Percentiles rank a stretch among this genome's conserved stretches.
phyloP scores from a whole-genome alignment of 2,113 vertebrate genomes.

The Hiodon alosoides region DNA sequence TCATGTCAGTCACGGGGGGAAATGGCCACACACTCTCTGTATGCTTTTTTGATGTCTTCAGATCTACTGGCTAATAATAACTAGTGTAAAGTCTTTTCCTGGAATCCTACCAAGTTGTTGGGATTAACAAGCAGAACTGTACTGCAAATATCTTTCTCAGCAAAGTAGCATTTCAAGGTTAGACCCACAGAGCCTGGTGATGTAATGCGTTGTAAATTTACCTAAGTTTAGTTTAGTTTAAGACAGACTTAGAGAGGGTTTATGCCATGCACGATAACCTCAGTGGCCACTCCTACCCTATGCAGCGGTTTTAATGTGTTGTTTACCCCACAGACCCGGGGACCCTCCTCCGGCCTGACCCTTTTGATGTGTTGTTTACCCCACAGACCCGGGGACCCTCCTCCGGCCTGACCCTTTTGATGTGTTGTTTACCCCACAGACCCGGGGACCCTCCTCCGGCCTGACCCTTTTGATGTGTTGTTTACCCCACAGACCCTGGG shows the following conservation, averaged over 20 bases:
- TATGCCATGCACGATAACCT: neutral
- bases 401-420: neutral
- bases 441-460: conserved; percentile 39
- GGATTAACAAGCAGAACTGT: conserved; percentile 42
- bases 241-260: neutral
- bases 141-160: conserved; percentile 35
- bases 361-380: neutral
- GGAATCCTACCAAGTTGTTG: conserved; percentile 37
- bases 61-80: conserved; percentile 53
- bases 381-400: neutral
- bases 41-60: conserved; percentile 40
- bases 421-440: conserved; percentile 53
- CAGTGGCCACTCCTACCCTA: no score
- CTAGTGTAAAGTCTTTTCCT: conserved; percentile 43
- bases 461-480: neutral
- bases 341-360: conserved; percentile 58
- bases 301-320: conserved; percentile 13
- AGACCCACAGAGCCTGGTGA: neutral
- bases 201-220: conserved; percentile 11
- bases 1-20: neutral
- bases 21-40: conserved; percentile 19
- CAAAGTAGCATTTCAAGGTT: conserved; percentile 30
- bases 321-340: conserved; percentile 60
- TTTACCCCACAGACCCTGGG: neutral
- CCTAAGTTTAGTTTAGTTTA: neutral